Evolutionary conservation across 1,140 invertebrate species (phyloP), one percentile per base, ranked within the genome.

Genomic region (Lepidurus apus): DNA sequence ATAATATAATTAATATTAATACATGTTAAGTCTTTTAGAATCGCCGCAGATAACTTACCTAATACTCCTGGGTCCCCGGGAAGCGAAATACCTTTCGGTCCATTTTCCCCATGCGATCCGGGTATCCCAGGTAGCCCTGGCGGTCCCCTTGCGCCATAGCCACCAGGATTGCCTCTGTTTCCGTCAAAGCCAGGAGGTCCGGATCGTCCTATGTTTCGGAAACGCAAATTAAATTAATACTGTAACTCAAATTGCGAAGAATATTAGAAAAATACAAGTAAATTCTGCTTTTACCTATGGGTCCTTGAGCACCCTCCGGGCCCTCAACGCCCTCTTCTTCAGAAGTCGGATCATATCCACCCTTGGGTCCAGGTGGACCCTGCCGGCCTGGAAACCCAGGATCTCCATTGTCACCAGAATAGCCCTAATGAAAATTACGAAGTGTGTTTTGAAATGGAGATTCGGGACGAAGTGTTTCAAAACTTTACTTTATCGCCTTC

Each of bases 61-160:
- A 91, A 89, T 76, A 88, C 86, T 82, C 92, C 92, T 77, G 87
- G 87, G 85, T 93, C 91, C 83, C 92, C 91, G 87, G 92, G 92
- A 3, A 89, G 86, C 1, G 87, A 87, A 3, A 85, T 81, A 76
- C 89, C 89, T 82, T 86, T 87, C 3, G 78, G 80, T 78, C 89
- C 89, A 73, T 89, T 86, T 21, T 83, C 76, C 80, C 85, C 86
- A 42, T 82, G 82, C 17, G 79, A 44, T 24, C 85, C 85, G 17
- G 81, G 74, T 43, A 74, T 43, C 47, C 84, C 84, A n/a, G 83
- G 83, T 65, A 79, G 10, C 26, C 84, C 85, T 42, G 83, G 81
- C 42, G 79, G 73, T 9, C 84, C 84, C 34, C 53, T 76, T 11
- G 78, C 83, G 74, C 91, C 91, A 81, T 84, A 85, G 75, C 82